Base-by-base conservation (phyloP, 2,797 vertebrate genomes). In the Balearica regulorum region DNA sequence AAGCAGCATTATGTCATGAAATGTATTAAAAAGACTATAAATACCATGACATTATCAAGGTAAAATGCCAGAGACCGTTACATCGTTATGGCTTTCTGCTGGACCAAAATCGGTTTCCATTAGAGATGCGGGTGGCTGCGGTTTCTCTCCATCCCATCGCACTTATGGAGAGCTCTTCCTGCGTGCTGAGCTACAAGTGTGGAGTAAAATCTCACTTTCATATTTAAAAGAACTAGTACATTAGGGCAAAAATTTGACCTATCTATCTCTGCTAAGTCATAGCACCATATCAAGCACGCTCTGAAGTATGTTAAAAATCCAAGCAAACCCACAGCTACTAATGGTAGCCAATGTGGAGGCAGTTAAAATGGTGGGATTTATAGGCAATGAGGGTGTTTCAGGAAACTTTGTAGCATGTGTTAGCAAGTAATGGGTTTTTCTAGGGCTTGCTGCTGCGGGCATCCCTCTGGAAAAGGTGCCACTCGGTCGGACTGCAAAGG, bases 51-150 rank as follows among this genome's bases (percentile, higher is more conserved):
- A 91, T 82, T 87, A 83, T 55, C 41, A n/a, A 73, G 71, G 62
- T 60, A 17, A 87, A 89, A 89, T 88, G 69, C 81, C 90, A 94
- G 78, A 49, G 73, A 35, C 49, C 46, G 55, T 60, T 83, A 66
- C 13, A 9, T 31, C 0, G 0, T 65, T 66, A 57, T 3, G 15
- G 43, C 71, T 85, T 72, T 89, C 64, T 77, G 62, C 80, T 57
- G 79, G 55, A 24, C 68, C 43, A 4, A 69, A 79, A 89, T 37
- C 28, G 1, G 73, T 58, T 86, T 55, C 86, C 35, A 17, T 58
- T 21, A n/a, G 80, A 65, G 51, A 37, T 2, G 0, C 16, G 15
- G 75, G 43, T 2, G 5, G 48, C 20, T 0, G 1, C 0, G 0
- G n/a, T 17, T 24, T 55, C 69, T 37, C 54, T n/a, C 51, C 19